Evolutionary conservation across 2,113 vertebrate species (phyloP), one percentile per base, ranked within the genome.

Genomic region (Theropithecus gelada): DNA sequence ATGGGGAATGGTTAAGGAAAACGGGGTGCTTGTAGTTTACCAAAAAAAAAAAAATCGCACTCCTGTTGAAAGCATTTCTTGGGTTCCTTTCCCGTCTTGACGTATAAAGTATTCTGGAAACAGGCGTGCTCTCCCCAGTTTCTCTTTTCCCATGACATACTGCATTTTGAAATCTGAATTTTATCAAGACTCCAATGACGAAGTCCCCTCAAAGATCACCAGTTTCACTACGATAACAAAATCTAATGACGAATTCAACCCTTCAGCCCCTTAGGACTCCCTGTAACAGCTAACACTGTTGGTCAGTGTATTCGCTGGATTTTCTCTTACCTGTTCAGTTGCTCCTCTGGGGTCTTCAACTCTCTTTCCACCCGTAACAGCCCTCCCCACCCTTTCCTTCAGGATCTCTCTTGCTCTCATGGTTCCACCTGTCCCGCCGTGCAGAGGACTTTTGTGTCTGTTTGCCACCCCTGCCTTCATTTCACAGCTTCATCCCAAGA

Each of bases 101-200:
- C 48, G 7, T 57, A 50, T 59, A 61, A 66, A 23, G n/a, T 88
- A 55, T 57, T 90, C 85, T 80, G n/a, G 81, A 97, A 64, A 80
- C 2, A 52, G 45, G 43, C 14, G 14, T 48, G 13, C 8, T 45
- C 45, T 89, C 3, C 7, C 73, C 72, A 61, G n/a, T 40, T 80
- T 88, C 70, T 45, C 52, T 96, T 86, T 79, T 35, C 35, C 59
- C 0, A 0, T 79, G 55, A 27, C 52, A 72, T 38, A 76, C 32
- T 14, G 0, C 87, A 66, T 79, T 86, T 96, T 95, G 55, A 97
- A 97, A 92, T 79, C 38, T 78, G 79, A 20, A 82, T 85, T 90
- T 66, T 55, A 78, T 75, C 1, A 4, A n/a, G 50, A 50, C 35
- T 66, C 80, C 45, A 66, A 64, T 48, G 35, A 73, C 50, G 68